phyloP scores from a whole-genome alignment of 2,797 vertebrate genomes.

The Apodemus agrarius region DNA sequence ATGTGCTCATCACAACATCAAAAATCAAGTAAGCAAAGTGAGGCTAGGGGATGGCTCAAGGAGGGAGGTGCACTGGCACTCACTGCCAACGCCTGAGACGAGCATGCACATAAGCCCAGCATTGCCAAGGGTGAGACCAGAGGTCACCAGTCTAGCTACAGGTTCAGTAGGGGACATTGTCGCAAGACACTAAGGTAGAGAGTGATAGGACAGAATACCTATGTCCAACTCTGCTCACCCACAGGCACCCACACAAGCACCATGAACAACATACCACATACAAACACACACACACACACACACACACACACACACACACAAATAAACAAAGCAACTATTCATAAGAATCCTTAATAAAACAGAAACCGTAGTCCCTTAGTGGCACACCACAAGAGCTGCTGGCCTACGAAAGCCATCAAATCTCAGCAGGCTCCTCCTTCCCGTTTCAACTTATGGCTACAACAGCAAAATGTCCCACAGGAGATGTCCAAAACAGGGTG shows the following conservation, averaged over 20 bases:
- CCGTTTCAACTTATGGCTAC: too few species aligned
- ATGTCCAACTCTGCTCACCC: background rate
- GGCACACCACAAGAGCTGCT: too few species aligned
- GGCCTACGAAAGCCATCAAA: too few species aligned
- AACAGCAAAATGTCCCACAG: too few species aligned
- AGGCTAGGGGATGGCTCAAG: background rate
- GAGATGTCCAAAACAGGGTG: too few species aligned
- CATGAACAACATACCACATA: background rate
- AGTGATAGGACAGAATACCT: background rate
- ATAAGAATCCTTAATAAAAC: slow-evolving; percentile 5
- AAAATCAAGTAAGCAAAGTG: background rate
- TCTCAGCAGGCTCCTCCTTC: too few species aligned
- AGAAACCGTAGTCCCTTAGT: background rate
- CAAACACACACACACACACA: background rate
- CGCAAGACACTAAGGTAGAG: background rate
- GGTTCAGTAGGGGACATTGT: background rate
- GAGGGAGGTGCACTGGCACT: too few species aligned
- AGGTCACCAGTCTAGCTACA: background rate
- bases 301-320: background rate
- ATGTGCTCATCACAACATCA: slow-evolving; percentile 18
- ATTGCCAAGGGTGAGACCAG: background rate
- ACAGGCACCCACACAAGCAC: background rate
- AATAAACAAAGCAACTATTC: background rate
- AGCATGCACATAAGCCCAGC: background rate
- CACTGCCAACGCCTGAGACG: background rate